Base-by-base conservation (phyloP, 2,797 vertebrate species). In the Chelidonichthys spinosus region DNA sequence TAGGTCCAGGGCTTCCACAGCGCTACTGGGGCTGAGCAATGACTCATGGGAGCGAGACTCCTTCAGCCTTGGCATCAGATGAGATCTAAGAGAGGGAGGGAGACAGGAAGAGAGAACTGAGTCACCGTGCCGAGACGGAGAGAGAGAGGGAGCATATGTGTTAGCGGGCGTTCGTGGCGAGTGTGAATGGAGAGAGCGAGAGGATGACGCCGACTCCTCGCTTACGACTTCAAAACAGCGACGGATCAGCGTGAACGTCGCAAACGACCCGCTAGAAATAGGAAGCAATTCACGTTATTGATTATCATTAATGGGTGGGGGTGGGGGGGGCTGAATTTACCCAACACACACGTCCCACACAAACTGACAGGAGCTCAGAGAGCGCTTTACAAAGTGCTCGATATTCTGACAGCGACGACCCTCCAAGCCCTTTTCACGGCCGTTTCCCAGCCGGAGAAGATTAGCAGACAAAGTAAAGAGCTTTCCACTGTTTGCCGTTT, bases 41-140 rank as follows among this genome's bases (percentile, higher is more conserved):
- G 98, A 99, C 95, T 99, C 98, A 97, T 99, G 98, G 88, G 98
- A 99, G 87, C 98, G 97, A 4, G 98, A 99, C 95, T 99, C 97
- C 91, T 99, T 99, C 97, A 99, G 96, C 93, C 97, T 99, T 87
- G 97, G 97, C 98, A 99, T 99, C 95, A 99, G 96, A 97, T 98
- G 97, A 94, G 98, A 99, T 97, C 98, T 99, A 85, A 14, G 55
- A 15, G 39, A 25, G n/a, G n/a, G 60, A 69, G 25, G 9, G 46
- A 59, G 61, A 9, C 42, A 83, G 61, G 74, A 60, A 18, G 36
- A 60, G 54, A 83, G 55, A 63, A 64, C 35, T 82, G 81, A 90
- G 85, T 92, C 86, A 90, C 69, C 63, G 46, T 43, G 76, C 66
- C 53, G 43, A 85, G 74, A 61, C 49, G 53, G 79, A 85, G 67